Conservation (phyloP, 2,888 invertebrate species). For the Chymomyza caudatula region DNA sequence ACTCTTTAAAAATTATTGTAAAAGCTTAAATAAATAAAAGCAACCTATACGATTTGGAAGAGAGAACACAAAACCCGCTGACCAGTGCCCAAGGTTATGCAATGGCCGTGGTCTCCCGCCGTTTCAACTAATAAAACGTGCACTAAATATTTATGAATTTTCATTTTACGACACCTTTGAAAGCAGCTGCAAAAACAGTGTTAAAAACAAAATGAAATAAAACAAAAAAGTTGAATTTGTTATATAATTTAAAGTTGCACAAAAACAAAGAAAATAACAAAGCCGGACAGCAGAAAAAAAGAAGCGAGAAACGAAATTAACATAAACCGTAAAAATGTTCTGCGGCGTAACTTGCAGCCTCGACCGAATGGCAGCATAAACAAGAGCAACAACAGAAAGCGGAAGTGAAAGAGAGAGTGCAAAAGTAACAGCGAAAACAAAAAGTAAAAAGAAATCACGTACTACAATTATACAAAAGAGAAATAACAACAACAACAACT, state of each 20-base stretch:
- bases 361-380: neutral
- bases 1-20: neutral
- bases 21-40: neutral
- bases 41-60: neutral
- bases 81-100: neutral
- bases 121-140: slow-evolving; percentile 59
- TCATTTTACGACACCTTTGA: slow-evolving; percentile 64
- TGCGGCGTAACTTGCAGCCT: slow-evolving; percentile 1
- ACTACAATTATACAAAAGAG: slow-evolving; percentile 56
- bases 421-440: slow-evolving; percentile 5
- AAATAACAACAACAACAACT: slow-evolving; percentile 19
- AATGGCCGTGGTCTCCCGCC: neutral
- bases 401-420: slow-evolving; percentile 1
- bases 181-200: slow-evolving; percentile 31
- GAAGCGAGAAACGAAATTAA: slow-evolving; percentile 41
- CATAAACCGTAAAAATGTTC: slow-evolving; percentile 53
- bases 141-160: slow-evolving; percentile 66
- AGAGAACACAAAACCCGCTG: neutral
- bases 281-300: slow-evolving; percentile 17
- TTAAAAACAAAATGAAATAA: slow-evolving; percentile 2
- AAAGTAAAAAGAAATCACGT: slow-evolving; percentile 48
- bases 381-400: slow-evolving; percentile 13
- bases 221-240: slow-evolving; percentile 18
- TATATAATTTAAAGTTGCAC: slow-evolving; percentile 47
- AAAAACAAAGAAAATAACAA: slow-evolving; percentile 7